Evolutionary conservation across 2,888 invertebrate species (phyloP), one percentile per base, ranked within the genome.

Genomic region (Eledone cirrhosa): DNA sequence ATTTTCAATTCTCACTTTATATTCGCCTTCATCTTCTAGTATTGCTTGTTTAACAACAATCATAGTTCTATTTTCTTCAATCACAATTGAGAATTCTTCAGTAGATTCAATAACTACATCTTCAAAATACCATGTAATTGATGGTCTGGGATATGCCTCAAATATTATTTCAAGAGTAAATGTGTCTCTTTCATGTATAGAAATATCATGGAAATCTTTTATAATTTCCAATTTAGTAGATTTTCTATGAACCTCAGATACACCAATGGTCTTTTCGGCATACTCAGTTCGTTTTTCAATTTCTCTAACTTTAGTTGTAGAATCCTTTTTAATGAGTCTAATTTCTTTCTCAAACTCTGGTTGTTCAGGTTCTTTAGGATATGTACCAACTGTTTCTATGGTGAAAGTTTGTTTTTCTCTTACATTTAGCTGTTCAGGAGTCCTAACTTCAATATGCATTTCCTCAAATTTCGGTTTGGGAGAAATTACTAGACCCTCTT

Each of bases 41-140:
- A 83, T 79, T 27, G 85, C 84, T 69, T 86, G 85, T 47, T 79
- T 78, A 29, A 88, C 85, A 59, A 80, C 80, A 53, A 88, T 82
- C 24, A 77, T 80, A 77, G 95, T 82, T 72, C 48, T 78, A 41
- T 78, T 77, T 14, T 83, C 79, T 33, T 81, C 80, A 27, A 79
- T 77, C n/a, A 75, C 77, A 53, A 83, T 81, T 31, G 79, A 79
- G 78, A 83, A 82, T 24, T 82, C 82, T 78, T 81, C 77, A 16
- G 80, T 77, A 22, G 81, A 78, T 93, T 48, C 93, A 91, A 77
- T 93, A 93, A 79, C 85, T 59, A 94, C 91, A 8, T 93, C 94
- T 83, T 94, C 90, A 72, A 90, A 86, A 81, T 88, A 89, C 91
- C 91, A 91, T 19, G 87, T 87, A 83, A 91, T 89, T 27, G 78